A percentile compares a stretch with the other conserved stretches of the same genome.
These are phyloP conservation scores for Calliphora vomitoria DNA, from an alignment of 2,888 invertebrate genomes.

Conservation along the genomic window DNA sequence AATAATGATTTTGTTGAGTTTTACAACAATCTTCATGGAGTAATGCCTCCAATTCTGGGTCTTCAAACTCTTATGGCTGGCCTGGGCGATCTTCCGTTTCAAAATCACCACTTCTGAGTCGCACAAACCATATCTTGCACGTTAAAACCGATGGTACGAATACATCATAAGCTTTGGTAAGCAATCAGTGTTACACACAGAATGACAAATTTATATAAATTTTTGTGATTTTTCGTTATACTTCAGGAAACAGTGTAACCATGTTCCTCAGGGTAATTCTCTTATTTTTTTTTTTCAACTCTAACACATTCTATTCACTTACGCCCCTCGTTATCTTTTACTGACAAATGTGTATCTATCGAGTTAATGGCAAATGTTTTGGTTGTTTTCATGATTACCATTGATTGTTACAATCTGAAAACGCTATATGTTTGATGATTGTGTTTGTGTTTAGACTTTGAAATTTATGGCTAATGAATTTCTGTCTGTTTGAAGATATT, in stretches of 20 bases:
- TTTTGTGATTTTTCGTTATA: neutral
- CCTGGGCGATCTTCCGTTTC: no score
- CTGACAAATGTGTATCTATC: slow-evolving; percentile 5
- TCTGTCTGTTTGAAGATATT: neutral
- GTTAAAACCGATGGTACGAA: no score
- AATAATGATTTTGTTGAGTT: no score
- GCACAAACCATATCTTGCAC: no score
- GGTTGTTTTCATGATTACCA: slow-evolving; percentile 1
- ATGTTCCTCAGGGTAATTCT: neutral
- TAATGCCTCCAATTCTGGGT: no score
- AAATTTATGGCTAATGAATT: slow-evolving; percentile 4
- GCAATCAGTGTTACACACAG: no score
- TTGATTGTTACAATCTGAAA: neutral
- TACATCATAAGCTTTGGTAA: no score
- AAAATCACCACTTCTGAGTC: no score
- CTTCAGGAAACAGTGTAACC: neutral
- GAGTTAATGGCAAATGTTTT: slow-evolving; percentile 10
- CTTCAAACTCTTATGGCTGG: no score
- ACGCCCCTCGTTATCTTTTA: slow-evolving; percentile 7
- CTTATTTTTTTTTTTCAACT: neutral
- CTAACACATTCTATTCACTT: neutral
- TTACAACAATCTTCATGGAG: no score
- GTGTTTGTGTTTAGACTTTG: neutral
- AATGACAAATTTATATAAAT: no score
- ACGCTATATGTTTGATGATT: neutral